Evolutionary conservation across 2,113 vertebrate genomes (phyloP).

Genomic region (Caracal caracal): DNA sequence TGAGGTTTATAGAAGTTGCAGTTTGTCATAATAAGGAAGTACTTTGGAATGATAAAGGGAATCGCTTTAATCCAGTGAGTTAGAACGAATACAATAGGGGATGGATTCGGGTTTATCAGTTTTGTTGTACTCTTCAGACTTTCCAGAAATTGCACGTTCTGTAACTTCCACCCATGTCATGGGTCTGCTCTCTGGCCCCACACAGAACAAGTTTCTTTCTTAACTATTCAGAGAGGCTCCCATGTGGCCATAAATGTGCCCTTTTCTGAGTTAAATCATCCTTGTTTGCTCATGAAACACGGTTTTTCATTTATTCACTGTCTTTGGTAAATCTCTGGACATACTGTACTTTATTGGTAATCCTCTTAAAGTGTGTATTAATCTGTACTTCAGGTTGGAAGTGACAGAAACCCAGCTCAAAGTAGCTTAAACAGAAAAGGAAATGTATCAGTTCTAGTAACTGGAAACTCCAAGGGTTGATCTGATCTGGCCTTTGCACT

Average conservation of each 20-base stretch:
- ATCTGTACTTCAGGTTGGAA: not conserved
- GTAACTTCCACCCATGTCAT: not conserved
- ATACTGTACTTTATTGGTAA: not conserved
- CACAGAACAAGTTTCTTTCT: not conserved
- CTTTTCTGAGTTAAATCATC: not conserved
- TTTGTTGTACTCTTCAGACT: constrained; percentile 9
- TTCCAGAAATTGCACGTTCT: not conserved
- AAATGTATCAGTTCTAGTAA: not conserved
- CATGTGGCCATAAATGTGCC: not conserved
- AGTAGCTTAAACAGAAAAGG: constrained; percentile 5
- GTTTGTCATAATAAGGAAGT: constrained; percentile 18
- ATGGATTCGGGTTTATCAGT: not conserved
- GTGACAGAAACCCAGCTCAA: not conserved
- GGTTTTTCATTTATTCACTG: not conserved
- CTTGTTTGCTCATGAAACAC: not conserved
- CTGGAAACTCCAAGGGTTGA: not conserved
- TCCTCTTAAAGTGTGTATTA: not conserved
- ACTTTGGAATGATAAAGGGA: not conserved
- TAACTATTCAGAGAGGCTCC: not conserved
- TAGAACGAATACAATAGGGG: not conserved
- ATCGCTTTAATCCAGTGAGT: constrained; percentile 19
- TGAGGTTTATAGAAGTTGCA: not conserved
- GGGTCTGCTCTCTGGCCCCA: not conserved
- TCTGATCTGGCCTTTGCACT: not conserved
- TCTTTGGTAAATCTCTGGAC: not conserved